phyloP scores from a whole-genome alignment of 2,797 vertebrate genomes.

The Poeciliopsis presidionis region DNA sequence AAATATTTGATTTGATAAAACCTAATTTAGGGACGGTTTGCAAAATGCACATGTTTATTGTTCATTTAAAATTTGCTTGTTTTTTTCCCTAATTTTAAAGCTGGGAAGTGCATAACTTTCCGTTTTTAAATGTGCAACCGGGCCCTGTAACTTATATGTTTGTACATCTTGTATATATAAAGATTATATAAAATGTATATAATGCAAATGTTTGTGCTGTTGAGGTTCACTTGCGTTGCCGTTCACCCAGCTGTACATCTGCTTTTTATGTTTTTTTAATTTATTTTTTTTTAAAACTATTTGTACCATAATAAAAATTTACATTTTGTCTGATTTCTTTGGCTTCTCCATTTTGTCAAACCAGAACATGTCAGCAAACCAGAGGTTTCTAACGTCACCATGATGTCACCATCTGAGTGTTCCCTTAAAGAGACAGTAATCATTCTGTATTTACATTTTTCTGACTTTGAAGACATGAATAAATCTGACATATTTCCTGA shows the following conservation, averaged over 20 bases:
- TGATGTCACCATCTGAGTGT: not conserved
- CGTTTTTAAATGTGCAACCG: not conserved
- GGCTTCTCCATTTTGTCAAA: no score
- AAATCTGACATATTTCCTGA: not conserved
- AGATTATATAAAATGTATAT: slow-evolving; percentile 21
- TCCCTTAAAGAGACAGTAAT: not conserved
- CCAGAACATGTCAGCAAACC: no score
- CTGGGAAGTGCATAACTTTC: not conserved
- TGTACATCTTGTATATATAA: slow-evolving; percentile 48
- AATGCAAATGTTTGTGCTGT: not conserved
- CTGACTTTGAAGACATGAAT: not conserved
- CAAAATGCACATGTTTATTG: not conserved
- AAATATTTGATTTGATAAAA: not conserved
- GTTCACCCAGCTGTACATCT: not conserved
- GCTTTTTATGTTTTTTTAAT: not conserved
- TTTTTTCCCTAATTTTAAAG: not conserved
- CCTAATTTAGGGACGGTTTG: not conserved
- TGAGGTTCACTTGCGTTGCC: not conserved
- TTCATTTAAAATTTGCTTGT: not conserved
- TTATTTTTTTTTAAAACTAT: not conserved
- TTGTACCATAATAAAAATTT: not conserved
- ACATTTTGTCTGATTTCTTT: not conserved
- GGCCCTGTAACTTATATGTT: not conserved
- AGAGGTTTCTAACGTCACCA: not conserved
- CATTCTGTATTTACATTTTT: not conserved